phyloP scores from a whole-genome alignment of 2,113 vertebrate species.

The Sebastes schlegelii region DNA sequence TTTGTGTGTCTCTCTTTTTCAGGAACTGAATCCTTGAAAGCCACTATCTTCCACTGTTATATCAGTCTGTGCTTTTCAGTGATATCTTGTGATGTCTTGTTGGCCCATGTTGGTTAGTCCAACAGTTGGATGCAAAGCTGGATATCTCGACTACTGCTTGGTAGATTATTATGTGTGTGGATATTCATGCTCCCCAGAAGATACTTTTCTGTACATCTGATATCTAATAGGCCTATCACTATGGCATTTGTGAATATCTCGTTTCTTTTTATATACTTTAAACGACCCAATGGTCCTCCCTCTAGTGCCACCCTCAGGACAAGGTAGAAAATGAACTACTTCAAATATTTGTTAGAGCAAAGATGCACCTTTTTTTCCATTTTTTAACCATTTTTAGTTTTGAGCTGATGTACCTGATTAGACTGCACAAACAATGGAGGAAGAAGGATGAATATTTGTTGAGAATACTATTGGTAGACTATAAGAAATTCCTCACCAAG shows the following conservation, averaged over 20 bases:
- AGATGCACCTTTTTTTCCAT: too few species aligned
- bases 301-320: constrained; percentile 2
- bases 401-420: too few species aligned
- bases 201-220: not conserved
- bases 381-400: too few species aligned
- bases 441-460: too few species aligned
- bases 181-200: not conserved
- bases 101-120: not conserved
- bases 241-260: not conserved
- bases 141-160: not conserved
- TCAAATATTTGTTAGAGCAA: too few species aligned
- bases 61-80: not conserved
- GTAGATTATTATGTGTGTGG: not conserved
- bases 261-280: not conserved
- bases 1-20: not conserved
- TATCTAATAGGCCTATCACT: not conserved
- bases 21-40: not conserved
- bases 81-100: not conserved
- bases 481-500: too few species aligned
- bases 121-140: not conserved
- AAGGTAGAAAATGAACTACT: too few species aligned
- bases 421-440: too few species aligned
- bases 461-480: too few species aligned
- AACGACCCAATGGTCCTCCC: not conserved
- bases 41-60: not conserved